These are phyloP conservation scores for Aleiodes testaceus DNA, from an alignment of 2,888 invertebrate genomes.

Conservation along the genomic window DNA sequence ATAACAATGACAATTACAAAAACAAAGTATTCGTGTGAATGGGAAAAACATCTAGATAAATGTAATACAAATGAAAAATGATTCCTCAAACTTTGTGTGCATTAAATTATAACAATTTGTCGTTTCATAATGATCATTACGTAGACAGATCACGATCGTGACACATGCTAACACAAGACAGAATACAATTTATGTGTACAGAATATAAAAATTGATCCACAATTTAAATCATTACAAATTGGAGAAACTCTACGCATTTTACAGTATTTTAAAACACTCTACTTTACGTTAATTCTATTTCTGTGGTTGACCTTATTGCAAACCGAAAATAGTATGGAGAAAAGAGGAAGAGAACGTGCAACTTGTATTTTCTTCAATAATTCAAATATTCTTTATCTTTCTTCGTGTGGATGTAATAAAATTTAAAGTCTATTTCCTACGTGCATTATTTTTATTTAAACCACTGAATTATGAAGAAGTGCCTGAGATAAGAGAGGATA, in stretches of 20 bases:
- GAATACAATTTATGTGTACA: not conserved
- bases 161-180: constrained; percentile 12
- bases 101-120: constrained; percentile 6
- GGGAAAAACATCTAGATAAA: too few relatives aligned
- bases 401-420: not conserved
- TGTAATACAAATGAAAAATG: too few relatives aligned
- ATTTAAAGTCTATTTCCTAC: constrained; percentile 18
- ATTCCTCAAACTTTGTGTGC: too few relatives aligned
- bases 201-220: constrained; percentile 26
- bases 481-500: not conserved
- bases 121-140: constrained; percentile 8
- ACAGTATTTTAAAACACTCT: constrained; percentile 15
- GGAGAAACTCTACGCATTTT: constrained; percentile 8
- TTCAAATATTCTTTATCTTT: not conserved
- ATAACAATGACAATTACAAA: too few relatives aligned
- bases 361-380: constrained; percentile 12
- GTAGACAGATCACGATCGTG: constrained; percentile 18
- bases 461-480: not conserved
- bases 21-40: too few relatives aligned
- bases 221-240: constrained; percentile 9
- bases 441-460: constrained; percentile 4
- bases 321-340: constrained; percentile 51
- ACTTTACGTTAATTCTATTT: constrained; percentile 49
- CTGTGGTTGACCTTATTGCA: constrained; percentile 55
- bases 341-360: constrained; percentile 22